Evolutionary conservation across 2,888 invertebrate species (phyloP).

Genomic region (Rhamphomyia laevipes): DNA sequence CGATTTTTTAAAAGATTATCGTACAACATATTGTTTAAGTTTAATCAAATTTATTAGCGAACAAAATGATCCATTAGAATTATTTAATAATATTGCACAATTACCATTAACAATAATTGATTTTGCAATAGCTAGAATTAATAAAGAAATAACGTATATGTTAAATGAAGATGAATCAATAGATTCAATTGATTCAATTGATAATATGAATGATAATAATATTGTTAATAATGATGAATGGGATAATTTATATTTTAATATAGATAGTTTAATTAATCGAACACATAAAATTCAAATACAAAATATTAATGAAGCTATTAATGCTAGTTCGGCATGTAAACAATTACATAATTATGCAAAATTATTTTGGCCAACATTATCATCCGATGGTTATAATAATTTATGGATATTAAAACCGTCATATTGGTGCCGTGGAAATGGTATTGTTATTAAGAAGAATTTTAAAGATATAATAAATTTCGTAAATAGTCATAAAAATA

Average conservation of each 20-base stretch:
- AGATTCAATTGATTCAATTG: too few species aligned
- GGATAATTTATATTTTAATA: not conserved
- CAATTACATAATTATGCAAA: conserved; percentile 23
- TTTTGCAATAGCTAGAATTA: conserved; percentile 59
- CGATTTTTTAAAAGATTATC: conserved; percentile 47
- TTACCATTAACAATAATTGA: conserved; percentile 47
- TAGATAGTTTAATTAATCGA: not conserved
- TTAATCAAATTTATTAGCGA: conserved; percentile 37
- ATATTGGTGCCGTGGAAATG: conserved; percentile 52
- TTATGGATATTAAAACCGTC: conserved; percentile 78
- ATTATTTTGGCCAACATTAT: conserved; percentile 47
- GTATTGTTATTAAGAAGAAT: not conserved
- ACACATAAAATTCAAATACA: not conserved
- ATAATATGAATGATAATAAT: not conserved
- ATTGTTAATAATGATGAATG: not conserved
- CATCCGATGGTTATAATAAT: conserved; percentile 62
- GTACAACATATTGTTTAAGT: conserved; percentile 65
- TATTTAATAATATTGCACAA: conserved; percentile 41
- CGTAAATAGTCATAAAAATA: not conserved
- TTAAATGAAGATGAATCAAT: not conserved
- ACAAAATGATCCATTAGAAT: too few species aligned
- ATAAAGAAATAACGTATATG: conserved; percentile 21
- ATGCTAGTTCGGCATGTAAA: too few species aligned
- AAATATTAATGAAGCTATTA: not conserved
- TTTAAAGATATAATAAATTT: not conserved